These are phyloP conservation scores for Oryzaephilus surinamensis DNA, from an alignment of 1,140 invertebrate genomes.

Conservation along the genomic window DNA sequence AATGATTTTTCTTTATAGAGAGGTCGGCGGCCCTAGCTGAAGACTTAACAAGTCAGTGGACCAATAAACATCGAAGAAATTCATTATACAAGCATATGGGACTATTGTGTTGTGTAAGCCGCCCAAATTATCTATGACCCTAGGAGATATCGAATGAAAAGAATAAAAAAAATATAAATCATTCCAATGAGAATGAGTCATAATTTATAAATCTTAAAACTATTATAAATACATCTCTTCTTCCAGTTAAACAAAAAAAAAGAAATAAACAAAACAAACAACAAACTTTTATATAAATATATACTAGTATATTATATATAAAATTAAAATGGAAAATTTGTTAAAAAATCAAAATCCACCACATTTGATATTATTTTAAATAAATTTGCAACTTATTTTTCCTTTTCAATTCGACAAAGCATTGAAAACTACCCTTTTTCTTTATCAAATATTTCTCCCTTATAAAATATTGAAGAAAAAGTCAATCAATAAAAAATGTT, in stretches of 20 bases:
- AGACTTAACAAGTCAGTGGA: conserved; percentile 47
- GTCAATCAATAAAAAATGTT: too few species aligned
- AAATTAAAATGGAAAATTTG: neutral
- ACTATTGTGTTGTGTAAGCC: conserved; percentile 52
- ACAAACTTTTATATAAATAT: neutral
- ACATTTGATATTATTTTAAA: too few species aligned
- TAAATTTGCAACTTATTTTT: too few species aligned
- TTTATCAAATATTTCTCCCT: too few species aligned
- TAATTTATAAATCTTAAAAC: too few species aligned
- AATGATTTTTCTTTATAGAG: conserved; percentile 29
- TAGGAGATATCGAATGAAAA: neutral
- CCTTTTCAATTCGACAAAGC: too few species aligned
- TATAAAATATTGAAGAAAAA: too few species aligned
- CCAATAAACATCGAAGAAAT: conserved; percentile 45
- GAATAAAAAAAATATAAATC: conserved; percentile 1
- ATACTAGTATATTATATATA: too few species aligned
- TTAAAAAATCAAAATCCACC: neutral
- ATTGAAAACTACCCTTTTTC: too few species aligned
- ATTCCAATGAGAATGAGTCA: neutral
- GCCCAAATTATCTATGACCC: conserved; percentile 51
- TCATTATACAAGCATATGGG: conserved; percentile 56
- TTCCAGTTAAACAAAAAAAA: neutral
- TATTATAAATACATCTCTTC: neutral
- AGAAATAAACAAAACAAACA: neutral
- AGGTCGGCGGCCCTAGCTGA: conserved; percentile 35